These are phyloP conservation scores for Cotesia typhae DNA, from an alignment of 1,140 invertebrate species.

Conservation along the genomic window DNA sequence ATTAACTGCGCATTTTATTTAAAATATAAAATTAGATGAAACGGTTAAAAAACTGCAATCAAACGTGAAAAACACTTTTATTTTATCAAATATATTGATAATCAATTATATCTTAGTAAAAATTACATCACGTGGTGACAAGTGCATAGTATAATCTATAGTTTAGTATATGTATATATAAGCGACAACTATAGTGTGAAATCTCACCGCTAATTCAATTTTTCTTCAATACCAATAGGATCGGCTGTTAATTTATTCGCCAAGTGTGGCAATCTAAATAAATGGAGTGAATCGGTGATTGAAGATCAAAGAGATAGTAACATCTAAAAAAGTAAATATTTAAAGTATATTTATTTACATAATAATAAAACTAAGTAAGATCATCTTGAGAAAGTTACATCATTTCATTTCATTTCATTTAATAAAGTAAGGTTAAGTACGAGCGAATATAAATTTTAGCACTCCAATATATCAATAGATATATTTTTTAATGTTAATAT, in stretches of 20 bases:
- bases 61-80: no score
- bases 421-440: no score
- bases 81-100: no score
- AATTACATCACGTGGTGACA: no score
- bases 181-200: background rate
- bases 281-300: background rate
- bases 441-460: background rate
- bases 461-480: background rate
- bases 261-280: background rate
- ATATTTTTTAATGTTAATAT: background rate
- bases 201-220: no score
- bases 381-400: background rate
- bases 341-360: background rate
- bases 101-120: no score
- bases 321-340: background rate
- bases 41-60: no score
- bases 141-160: no score
- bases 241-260: background rate
- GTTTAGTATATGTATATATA: background rate
- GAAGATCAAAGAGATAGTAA: background rate
- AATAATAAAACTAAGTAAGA: background rate
- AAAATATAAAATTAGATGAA: no score
- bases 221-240: background rate
- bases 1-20: no score
- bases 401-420: no score